Evolutionary conservation across 2,888 invertebrate species (phyloP).

Genomic region (Luperina testacea): DNA sequence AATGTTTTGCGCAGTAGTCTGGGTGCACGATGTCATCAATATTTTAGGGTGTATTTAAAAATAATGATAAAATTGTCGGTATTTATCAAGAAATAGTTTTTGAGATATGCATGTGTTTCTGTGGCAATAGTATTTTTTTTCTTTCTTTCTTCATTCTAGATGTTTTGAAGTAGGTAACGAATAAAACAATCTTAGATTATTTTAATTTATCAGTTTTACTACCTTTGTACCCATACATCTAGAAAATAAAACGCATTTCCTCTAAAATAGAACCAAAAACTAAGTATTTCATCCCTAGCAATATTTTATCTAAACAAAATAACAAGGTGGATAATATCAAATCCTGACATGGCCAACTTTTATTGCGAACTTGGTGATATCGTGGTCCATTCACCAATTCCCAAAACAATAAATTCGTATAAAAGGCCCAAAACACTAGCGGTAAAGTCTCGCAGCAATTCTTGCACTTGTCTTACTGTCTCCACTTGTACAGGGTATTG

Average conservation of each 20-base stretch:
- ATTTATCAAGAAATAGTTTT: neutral
- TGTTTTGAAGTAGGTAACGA: neutral
- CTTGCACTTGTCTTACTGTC: constrained; percentile 47
- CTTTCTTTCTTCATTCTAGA: too few relatives aligned
- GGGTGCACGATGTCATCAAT: constrained; percentile 12
- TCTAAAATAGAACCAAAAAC: neutral
- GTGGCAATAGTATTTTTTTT: neutral
- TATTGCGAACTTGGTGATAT: neutral
- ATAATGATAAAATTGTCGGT: neutral
- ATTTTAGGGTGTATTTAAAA: neutral
- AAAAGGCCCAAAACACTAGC: too few relatives aligned
- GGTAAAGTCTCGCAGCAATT: neutral
- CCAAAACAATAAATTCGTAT: neutral
- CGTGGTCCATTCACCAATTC: neutral
- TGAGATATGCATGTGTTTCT: neutral
- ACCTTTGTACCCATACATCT: neutral
- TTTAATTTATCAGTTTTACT: neutral
- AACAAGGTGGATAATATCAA: too few relatives aligned
- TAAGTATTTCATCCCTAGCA: neutral
- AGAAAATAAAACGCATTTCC: neutral
- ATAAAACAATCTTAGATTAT: constrained; percentile 1
- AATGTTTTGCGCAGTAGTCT: constrained; percentile 52
- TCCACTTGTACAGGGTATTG: constrained; percentile 57
- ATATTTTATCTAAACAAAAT: neutral
- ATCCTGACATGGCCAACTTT: neutral